Evolutionary conservation across 2,797 vertebrate species (phyloP).

Genomic region (Melanogrammus aeglefinus): DNA sequence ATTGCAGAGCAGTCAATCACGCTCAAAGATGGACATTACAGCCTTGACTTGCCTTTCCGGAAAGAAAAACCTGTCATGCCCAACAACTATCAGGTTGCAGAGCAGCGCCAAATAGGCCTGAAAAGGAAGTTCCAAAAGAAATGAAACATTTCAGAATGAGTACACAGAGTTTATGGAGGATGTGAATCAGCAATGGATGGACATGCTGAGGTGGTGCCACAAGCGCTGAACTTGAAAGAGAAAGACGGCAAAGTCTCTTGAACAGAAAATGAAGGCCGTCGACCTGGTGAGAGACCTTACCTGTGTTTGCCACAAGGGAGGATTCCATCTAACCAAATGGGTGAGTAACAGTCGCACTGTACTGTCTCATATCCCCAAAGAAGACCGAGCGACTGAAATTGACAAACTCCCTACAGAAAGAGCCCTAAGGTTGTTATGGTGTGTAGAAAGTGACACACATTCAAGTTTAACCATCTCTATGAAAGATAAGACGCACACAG

Average conservation of each 20-base stretch:
- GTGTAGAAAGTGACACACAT: too few relatives aligned
- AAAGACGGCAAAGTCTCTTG: not conserved
- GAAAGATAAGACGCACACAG: too few relatives aligned
- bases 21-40: slow-evolving; percentile 5
- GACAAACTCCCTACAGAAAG: too few relatives aligned
- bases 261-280: slow-evolving; percentile 1
- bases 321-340: too few relatives aligned
- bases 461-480: too few relatives aligned
- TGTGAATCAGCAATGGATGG: slow-evolving; percentile 17
- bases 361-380: too few relatives aligned
- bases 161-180: slow-evolving; percentile 7
- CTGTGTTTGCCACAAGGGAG: too few relatives aligned
- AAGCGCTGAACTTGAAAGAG: not conserved
- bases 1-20: not conserved
- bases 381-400: not conserved
- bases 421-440: too few relatives aligned
- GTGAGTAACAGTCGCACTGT: too few relatives aligned
- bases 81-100: slow-evolving; percentile 17
- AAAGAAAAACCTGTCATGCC: not conserved
- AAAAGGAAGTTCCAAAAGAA: slow-evolving; percentile 7
- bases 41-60: slow-evolving; percentile 11
- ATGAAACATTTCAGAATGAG: slow-evolving; percentile 1
- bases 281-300: not conserved
- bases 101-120: not conserved
- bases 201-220: slow-evolving; percentile 1